Evolutionary conservation across 2,888 invertebrate species (phyloP), one percentile per base, ranked within the genome.

Genomic region (Thymelicus lineola): DNA sequence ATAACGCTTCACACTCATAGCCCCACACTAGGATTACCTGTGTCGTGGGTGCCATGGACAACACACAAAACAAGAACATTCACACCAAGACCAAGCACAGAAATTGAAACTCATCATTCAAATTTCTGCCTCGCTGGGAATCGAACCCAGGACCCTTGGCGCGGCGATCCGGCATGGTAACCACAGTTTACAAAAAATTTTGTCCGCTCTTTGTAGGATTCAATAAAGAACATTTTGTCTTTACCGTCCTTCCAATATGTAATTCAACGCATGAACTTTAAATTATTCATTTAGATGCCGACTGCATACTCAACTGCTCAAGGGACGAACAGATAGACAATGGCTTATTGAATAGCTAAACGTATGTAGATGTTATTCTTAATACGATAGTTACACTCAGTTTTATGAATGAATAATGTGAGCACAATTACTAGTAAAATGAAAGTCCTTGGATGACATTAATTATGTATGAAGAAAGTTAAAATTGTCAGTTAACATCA

Each of bases 211-310:
- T 9, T 42, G 42, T 42, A 7, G 15, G 12, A 48, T 53, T 53
- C 5, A 20, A 28, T 5, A 53, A 20, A 53, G 20, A 53, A 53
- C 10, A 20, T 69, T 53, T 73, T 72, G 53, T 45, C 69, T 59
- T 66, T 72, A 42, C 42, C n/a, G 62, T 46, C 50, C 70, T 45
- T 53, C 35, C 48, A n/a, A 38, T 53, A 76, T 83, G 80, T 53
- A 84, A 84, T 82, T 77, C 76, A 3, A 20, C 53, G 0, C 10
- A 4, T 50, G 6, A 0, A 53, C 20, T 20, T 53, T n/a, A n/a
- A n/a, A n/a, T 20, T 9, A 68, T 75, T 80, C 80, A 84, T 84
- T 85, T 80, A 82, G 72, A 84, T 80, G 78, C 82, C 73, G 78
- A 71, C 79, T 69, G 76, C 79, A 70, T 75, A 70, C 71, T 60